phyloP scores from a whole-genome alignment of 2,113 vertebrate genomes.

The Eurystomus gularis region DNA sequence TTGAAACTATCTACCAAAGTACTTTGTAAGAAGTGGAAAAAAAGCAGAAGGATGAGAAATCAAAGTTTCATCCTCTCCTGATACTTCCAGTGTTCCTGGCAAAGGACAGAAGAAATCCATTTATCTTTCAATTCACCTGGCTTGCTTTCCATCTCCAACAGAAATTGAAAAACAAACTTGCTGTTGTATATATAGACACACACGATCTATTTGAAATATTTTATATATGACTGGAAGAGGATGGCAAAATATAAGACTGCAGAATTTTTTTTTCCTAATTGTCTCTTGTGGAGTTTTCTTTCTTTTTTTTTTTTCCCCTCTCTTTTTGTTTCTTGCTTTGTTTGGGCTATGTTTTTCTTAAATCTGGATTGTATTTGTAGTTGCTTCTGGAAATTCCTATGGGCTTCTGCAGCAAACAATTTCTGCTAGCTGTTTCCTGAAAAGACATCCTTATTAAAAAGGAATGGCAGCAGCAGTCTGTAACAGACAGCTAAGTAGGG shows the following conservation, averaged over 20 bases:
- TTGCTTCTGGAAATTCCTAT: not conserved
- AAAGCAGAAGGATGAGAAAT: not conserved
- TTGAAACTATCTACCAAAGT: not conserved
- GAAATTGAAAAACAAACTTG: not conserved
- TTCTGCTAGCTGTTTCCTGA: not conserved
- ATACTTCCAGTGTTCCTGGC: not conserved
- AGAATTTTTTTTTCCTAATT: not conserved
- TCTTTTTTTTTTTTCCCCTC: not conserved
- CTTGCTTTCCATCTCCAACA: not conserved
- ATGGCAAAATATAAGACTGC: not conserved
- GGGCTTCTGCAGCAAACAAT: not conserved
- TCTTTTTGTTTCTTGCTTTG: not conserved
- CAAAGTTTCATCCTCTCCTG: not conserved
- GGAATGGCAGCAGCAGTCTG: not conserved
- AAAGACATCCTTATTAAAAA: not conserved
- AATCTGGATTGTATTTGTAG: not conserved
- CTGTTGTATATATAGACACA: not conserved
- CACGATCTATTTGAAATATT: not conserved
- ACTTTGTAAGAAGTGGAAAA: not conserved
- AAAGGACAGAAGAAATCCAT: not conserved
- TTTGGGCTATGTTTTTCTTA: not conserved
- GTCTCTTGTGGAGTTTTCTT: not conserved
- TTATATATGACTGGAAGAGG: not conserved
- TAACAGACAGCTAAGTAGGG: not conserved
- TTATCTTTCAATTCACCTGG: not conserved